phyloP scores from a whole-genome alignment of 2,113 vertebrate genomes.

The Stercorarius parasiticus region DNA sequence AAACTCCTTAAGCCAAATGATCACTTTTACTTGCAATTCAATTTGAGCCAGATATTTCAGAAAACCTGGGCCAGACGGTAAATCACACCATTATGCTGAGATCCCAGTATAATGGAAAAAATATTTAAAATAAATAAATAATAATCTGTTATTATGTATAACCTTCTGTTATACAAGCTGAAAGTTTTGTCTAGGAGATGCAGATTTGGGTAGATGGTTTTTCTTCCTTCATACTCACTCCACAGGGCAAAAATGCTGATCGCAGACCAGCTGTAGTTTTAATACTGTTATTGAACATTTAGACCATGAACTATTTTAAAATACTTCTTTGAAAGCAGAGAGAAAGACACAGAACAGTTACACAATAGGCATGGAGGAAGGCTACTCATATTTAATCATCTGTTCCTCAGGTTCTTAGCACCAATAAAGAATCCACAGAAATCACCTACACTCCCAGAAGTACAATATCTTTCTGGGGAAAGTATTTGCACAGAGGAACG shows the following conservation, averaged over 20 bases:
- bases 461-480: background rate
- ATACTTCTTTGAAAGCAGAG: background rate
- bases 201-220: background rate
- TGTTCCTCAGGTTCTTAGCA: background rate
- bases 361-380: background rate
- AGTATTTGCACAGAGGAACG: background rate
- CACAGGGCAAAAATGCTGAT: background rate
- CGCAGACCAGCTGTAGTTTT: background rate
- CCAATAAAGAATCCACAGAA: background rate
- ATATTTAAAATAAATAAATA: background rate
- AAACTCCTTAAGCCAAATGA: background rate
- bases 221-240: background rate
- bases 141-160: too few species aligned
- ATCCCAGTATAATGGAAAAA: background rate
- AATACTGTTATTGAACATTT: background rate
- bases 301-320: background rate
- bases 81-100: background rate
- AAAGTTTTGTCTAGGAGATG: background rate
- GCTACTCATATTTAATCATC: background rate
- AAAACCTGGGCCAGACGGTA: background rate
- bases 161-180: background rate
- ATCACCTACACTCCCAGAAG: background rate
- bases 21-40: background rate
- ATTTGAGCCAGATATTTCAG: background rate
- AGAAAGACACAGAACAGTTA: background rate